Conservation (phyloP, 1,140 invertebrate species). For the Amyelois transitella region DNA sequence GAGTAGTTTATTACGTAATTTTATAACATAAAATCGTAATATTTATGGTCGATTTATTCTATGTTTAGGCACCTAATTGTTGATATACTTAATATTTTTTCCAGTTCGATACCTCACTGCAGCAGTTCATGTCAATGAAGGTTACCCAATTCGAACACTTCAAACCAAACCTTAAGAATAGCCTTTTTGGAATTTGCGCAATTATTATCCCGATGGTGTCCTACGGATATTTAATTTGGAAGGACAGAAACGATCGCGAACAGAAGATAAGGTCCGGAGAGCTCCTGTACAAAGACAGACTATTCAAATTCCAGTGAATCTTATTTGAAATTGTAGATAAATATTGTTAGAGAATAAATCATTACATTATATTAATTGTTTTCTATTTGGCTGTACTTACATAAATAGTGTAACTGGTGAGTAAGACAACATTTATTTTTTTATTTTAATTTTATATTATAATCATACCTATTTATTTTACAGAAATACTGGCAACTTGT, state of each 20-base stretch:
- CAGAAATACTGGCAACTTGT: background rate
- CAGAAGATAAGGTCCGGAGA: slow-evolving; percentile 78
- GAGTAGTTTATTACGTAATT: slow-evolving; percentile 63
- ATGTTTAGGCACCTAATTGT: no score
- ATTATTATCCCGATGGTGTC: slow-evolving; percentile 76
- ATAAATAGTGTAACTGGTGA: background rate
- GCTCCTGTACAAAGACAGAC: slow-evolving; percentile 82
- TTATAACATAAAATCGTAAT: slow-evolving; percentile 16
- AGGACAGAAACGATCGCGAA: slow-evolving; percentile 75
- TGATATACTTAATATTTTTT: slow-evolving; percentile 63
- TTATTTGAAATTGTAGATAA: background rate
- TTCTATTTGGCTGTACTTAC: background rate
- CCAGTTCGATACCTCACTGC: slow-evolving; percentile 85
- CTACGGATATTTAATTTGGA: slow-evolving; percentile 74
- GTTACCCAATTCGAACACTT: slow-evolving; percentile 79
- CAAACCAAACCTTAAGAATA: slow-evolving; percentile 77
- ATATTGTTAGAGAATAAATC: slow-evolving; percentile 3
- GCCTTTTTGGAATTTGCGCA: slow-evolving; percentile 69
- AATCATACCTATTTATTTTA: no score
- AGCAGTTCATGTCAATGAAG: slow-evolving; percentile 81
- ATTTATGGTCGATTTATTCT: no score
- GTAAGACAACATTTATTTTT: background rate
- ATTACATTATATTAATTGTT: background rate
- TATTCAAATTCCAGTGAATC: slow-evolving; percentile 42
- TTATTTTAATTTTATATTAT: no score